A percentile compares a stretch with the other conserved stretches of the same genome.
These are phyloP conservation scores for Helicolenus hilgendorfi DNA, from an alignment of 2,797 vertebrate genomes.

Conservation along the genomic window DNA sequence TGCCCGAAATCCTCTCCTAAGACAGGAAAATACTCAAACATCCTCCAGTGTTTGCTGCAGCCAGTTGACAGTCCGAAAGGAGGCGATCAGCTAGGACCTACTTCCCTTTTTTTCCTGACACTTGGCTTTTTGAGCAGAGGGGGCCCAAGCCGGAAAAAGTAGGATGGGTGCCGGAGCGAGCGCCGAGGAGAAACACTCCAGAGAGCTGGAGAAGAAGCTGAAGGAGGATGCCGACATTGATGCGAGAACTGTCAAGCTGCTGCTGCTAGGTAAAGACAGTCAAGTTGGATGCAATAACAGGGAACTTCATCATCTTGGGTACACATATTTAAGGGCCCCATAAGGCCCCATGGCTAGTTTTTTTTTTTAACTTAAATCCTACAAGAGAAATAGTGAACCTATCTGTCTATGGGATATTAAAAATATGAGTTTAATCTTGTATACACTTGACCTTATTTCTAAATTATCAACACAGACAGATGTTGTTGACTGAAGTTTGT, in stretches of 20 bases:
- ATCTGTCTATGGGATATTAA: neutral
- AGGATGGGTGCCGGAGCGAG: conserved; percentile 98
- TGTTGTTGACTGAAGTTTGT: neutral
- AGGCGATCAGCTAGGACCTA: conserved; percentile 73
- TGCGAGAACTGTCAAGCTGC: conserved; percentile 97
- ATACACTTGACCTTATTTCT: neutral
- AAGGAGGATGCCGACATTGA: conserved; percentile 98
- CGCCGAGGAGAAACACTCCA: conserved; percentile 97
- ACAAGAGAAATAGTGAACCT: neutral
- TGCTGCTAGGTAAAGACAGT: conserved; percentile 94
- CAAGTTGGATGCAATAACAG: conserved; percentile 4
- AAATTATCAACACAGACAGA: neutral
- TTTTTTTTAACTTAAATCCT: neutral
- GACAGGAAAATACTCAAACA: conserved; percentile 74
- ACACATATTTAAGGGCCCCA: conserved; percentile 1
- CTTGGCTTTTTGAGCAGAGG: conserved; percentile 68
- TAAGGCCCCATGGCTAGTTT: neutral
- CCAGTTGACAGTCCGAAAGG: conserved; percentile 65
- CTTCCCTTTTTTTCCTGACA: conserved; percentile 66
- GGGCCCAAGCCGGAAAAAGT: conserved; percentile 66
- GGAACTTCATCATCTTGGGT: neutral
- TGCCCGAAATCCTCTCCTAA: conserved; percentile 90
- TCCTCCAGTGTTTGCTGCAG: conserved; percentile 70
- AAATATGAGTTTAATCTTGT: neutral
- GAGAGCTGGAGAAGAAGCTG: conserved; percentile 97